Base-by-base conservation (phyloP, 2,113 vertebrate genomes). In the Rattus rattus region DNA sequence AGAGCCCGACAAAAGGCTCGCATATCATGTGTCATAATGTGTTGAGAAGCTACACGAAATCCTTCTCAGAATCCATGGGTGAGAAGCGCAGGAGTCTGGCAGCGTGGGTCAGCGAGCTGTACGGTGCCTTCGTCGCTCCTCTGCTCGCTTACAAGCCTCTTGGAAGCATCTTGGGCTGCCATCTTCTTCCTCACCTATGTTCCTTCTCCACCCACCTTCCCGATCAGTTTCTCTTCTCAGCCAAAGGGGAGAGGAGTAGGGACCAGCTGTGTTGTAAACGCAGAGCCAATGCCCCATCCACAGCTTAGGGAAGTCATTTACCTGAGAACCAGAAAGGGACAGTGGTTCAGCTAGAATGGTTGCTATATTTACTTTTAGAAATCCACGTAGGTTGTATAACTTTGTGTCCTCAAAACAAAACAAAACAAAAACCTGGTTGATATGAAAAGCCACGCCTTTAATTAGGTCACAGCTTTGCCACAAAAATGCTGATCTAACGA, bases 401-500 rank as follows among this genome's bases (percentile, higher is more conserved):
- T 86, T 94, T 16, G 69, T 7, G 87, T 77, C n/a, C 39, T 92
- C 36, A 75, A 86, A 10, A 33, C 22, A 14, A 14, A 43, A 43
- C 43, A 43, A 69, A 36, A 73, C 39, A 73, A 73, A 73, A 88
- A 20, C 67, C 75, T 96, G 73, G 43, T 96, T 88, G 2, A 77
- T 81, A 54, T 14, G 59, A 94, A 93, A 90, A 91, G 9, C 1
- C 22, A 90, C 75, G 79, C 8, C 77, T 61, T 90, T 84, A 33
- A 73, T 11, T 65, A 93, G 22, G 47, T 24, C 39, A 95, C 56
- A 52, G 80, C 73, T 97, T 92, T 76, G 59, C 24, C 91, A 72
- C 39, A 30, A 84, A 94, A 88, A 79, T 81, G n/a, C 11, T 76
- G 72, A 88, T 56, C 43, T 33, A 61, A 3, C 24, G 93, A 19